These are phyloP conservation scores for Ariolimax columbianus DNA, from an alignment of 2,888 invertebrate genomes.

Conservation along the genomic window DNA sequence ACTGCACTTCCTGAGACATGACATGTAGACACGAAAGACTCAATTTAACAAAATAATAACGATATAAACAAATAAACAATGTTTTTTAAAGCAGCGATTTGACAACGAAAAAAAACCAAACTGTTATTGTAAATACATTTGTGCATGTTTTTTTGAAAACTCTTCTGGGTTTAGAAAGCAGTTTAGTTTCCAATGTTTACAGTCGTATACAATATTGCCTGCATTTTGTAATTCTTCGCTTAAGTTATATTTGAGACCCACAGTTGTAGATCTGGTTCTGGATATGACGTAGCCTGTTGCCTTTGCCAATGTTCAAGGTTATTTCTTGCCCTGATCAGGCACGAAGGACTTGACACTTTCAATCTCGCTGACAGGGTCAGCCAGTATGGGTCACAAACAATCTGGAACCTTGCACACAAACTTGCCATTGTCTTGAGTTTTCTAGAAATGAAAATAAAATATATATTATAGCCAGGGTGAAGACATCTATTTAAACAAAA, in stretches of 20 bases:
- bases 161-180: background rate
- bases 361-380: background rate
- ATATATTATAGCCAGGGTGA: background rate
- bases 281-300: background rate
- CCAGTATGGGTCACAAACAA: constrained; percentile 16
- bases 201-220: background rate
- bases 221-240: background rate
- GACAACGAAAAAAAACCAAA: background rate
- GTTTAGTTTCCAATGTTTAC: background rate
- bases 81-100: background rate
- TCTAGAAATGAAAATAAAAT: background rate
- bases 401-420: constrained; percentile 34
- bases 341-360: background rate
- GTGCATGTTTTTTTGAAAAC: background rate
- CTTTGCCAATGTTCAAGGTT: background rate
- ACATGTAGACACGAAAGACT: too few species aligned
- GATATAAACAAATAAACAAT: background rate
- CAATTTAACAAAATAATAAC: background rate
- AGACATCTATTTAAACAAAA: too few species aligned
- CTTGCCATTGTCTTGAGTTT: constrained; percentile 5
- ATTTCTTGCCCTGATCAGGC: background rate
- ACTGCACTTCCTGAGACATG: too few species aligned
- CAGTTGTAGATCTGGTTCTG: background rate
- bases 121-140: background rate
- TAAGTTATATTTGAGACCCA: background rate